Evolutionary conservation across 2,797 vertebrate species (phyloP), one percentile per base, ranked within the genome.

Genomic region (Phrynocephalus guinanensis): DNA sequence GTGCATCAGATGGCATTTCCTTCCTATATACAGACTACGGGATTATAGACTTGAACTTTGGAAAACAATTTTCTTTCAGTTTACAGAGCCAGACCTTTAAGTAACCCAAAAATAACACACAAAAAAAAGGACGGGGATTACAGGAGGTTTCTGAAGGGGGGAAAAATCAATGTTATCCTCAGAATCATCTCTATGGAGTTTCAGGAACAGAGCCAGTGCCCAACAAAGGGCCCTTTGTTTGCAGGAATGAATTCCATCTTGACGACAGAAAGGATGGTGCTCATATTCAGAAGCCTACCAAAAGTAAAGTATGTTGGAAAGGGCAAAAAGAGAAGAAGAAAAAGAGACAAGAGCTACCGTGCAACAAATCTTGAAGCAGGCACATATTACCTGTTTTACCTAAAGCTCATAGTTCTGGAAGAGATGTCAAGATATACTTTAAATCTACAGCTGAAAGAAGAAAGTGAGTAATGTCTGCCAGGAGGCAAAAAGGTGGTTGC

Each of bases 361-460:
- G 73, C 33, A 86, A 86, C 77, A 83, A 18, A 83, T 52, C n/a
- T 83, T 86, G 7, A 75, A 38, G 9, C 71, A 88, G 50, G 7
- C 22, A 56, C 48, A 63, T n/a, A 70, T 77, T 86, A 66, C 10
- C 20, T 48, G 26, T 66, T 80, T 66, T 83, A 83, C 79, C 38
- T 67, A 33, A 79, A 33, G 44, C 18, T 86, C 30, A 86, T 30
- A 81, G 77, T 33, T 44, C 10, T 15, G 79, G 72, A 82, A 77
- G 18, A 44, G 20, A 48, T 76, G 33, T 38, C 76, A 84, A 56
- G 73, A 80, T 85, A 24, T 16, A 80, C 60, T 80, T 88, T 50
- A 38, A 84, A 88, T 80, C 26, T 88, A 20, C 76, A 84, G 67
- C 56, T 84, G 56, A 88, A 82, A 84, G 38, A 16, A 79, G 77